These are phyloP conservation scores for Saccopteryx bilineata DNA, from an alignment of 2,113 vertebrate species.

Conservation along the genomic window DNA sequence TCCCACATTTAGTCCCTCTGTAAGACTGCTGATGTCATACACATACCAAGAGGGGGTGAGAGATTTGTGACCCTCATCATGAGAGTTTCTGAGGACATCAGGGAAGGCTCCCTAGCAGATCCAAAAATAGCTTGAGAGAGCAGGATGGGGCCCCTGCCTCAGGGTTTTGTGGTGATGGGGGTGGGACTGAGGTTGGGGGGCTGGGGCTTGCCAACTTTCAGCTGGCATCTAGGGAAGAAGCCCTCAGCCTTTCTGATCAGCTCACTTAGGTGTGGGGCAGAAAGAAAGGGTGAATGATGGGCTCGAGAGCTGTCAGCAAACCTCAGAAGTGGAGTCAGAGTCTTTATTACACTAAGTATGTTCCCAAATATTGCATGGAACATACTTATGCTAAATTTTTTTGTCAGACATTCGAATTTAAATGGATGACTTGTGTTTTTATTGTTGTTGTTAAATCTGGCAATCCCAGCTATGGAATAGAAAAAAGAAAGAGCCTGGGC, in stretches of 20 bases:
- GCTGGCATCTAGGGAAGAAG: too few relatives aligned
- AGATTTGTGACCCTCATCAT: neutral
- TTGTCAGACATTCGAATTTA: constrained; percentile 25
- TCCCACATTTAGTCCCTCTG: neutral
- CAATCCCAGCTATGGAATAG: neutral
- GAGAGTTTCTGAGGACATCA: neutral
- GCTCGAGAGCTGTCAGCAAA: neutral
- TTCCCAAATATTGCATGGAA: neutral
- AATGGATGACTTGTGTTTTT: neutral
- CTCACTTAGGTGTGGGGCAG: neutral
- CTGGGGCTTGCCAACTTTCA: neutral
- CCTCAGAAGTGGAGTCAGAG: neutral
- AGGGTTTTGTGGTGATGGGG: neutral
- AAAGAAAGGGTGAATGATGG: rapidly evolving
- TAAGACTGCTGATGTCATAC: neutral
- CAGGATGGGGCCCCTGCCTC: neutral
- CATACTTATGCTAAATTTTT: neutral
- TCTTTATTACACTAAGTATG: neutral
- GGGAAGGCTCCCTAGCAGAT: neutral
- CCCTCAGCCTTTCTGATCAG: neutral
- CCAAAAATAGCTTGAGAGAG: neutral
- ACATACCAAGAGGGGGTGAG: neutral
- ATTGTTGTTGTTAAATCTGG: neutral
- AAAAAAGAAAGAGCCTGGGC: neutral
- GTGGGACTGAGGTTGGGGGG: neutral